Base-by-base conservation (phyloP, 2,888 invertebrate species). In the Craniophora ligustri region DNA sequence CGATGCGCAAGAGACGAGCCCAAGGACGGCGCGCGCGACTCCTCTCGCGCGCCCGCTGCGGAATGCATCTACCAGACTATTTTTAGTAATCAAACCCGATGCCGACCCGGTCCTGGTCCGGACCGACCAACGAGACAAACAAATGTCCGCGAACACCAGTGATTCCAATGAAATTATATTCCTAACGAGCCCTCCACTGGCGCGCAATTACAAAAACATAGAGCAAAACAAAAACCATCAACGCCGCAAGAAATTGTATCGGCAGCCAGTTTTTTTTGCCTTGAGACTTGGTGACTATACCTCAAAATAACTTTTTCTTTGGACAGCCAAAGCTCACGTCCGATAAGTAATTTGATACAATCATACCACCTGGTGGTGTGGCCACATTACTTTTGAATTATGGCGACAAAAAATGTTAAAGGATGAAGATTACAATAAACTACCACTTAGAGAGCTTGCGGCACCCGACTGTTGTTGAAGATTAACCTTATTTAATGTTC, bases 61-160 rank as follows among this genome's bases (percentile, higher is more conserved):
- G 88, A 88, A 90, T 88, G 88, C 85, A 84, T 81, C 85, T 78
- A 78, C 79, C 76, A 62, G 77, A 87, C 91, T 92, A 91, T 92
- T 92, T 92, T 91, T 92, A 92, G 89, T 86, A 81, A 87, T 87
- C 87, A 82, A 86, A 87, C 88, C 81, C 82, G 84, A 84, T 78
- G 81, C 84, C 81, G 84, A 80, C 86, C 81, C 82, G 79, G 71
- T 71, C 78, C 79, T 67, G 70, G 61, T 61, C 74, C 73, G 65
- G 60, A 38, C 58, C 23, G 41, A 55, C 76, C 72, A 75, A 70
- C 77, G 72, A 76, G 72, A 76, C 77, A 79, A 82, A 83, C 80
- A 81, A 84, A 84, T 80, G 77, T 82, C 79, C 69, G 79, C 79
- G 69, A 83, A 78, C 79, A 78, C 79, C 78, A 75, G 78, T 77